Evolutionary conservation across 2,888 invertebrate species (phyloP), one percentile per base, ranked within the genome.

Genomic region (Dasysyrphus tricinctus): DNA sequence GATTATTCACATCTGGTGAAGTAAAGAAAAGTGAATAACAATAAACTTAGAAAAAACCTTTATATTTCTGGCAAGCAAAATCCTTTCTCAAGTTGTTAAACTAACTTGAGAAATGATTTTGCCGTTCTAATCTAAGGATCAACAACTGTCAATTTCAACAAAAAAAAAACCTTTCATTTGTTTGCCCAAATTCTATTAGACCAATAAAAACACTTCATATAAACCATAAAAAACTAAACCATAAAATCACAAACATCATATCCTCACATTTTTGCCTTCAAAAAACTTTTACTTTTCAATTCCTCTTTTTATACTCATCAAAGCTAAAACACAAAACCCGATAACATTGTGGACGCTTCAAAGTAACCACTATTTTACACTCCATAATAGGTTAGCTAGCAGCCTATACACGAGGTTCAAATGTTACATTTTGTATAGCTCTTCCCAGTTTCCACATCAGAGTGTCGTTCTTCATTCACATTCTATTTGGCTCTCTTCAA

Each of bases 311-410:
- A 49, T 65, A 19, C 19, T 59, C 80, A 80, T 76, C 72, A 80
- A 84, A 80, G 80, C 70, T 76, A 80, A 84, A 84, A 75, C 80
- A 67, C 80, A 76, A 76, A 79, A 75, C 47, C 67, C 57, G 65
- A 84, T 65, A 59, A 51, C 72, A 72, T 47, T 70, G 65, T 59
- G 83, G 70, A 80, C 47, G 67, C 84, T 69, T 84, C 80, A 84
- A 80, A 84, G 76, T 72, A 80, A 84, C 80, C 80, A 80, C 83
- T 75, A 80, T 49, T 67, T 80, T 65, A 59, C 70, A 44, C 74
- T 75, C 37, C 69, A 67, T 67, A 47, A 67, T 49, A 37, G 67
- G 14, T 42, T 61, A 54, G 29, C 29, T 54, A 54, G 12, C 39
- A 42, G 19, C 61, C 39, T 61, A 39, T 11, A 61, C 39, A 24